Evolutionary conservation across 1,140 invertebrate genomes (phyloP), one percentile per base, ranked within the genome.

Genomic region (Hylyphantes graminicola): DNA sequence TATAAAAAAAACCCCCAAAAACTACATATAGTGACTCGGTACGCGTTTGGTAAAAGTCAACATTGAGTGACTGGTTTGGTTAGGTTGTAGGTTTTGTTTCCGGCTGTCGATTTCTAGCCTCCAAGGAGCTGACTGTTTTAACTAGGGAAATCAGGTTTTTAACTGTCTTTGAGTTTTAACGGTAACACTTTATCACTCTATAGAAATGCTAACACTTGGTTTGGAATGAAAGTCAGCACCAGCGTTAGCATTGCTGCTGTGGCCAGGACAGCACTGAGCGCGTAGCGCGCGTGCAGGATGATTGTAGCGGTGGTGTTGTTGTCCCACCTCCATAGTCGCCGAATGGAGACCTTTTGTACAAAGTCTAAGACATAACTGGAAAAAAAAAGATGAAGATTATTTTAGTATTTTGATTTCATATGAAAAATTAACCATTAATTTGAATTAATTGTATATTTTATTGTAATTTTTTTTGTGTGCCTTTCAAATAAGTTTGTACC

Each of bases 211-310:
- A 68, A 9, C 6, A 79, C 19, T 55, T 63, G 55, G 19, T 68
- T 76, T 15, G 81, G 73, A 21, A 84, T 64, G 70, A 84, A 77
- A 19, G 81, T 84, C 15, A 75, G 13, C 7, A 84, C 73, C 21
- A 84, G 54, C n/a, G 73, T 76, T 8, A 76, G 19, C 81, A 84
- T 84, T 50, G 81, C 81, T 51, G 81, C 81, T 68, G 74, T 76
- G 53, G 54, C 81, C n/a, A 84, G 48, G 11, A 84, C 9, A n/a
- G 68, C 73, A 63, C 81, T 84, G 5, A 84, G 64, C 7, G 65
- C 61, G 19, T 84, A 84, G 54, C 81, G 81, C 15, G 74, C 72
- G 59, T 77, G 81, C 48, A 76, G 13, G 8, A 84, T 15, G 2
- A 84, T n/a, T 3, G 80, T 82, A 13, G 81, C 61, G 1, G 35